Base-by-base conservation (phyloP, 1,140 invertebrate genomes). In the Chironomus tepperi region DNA sequence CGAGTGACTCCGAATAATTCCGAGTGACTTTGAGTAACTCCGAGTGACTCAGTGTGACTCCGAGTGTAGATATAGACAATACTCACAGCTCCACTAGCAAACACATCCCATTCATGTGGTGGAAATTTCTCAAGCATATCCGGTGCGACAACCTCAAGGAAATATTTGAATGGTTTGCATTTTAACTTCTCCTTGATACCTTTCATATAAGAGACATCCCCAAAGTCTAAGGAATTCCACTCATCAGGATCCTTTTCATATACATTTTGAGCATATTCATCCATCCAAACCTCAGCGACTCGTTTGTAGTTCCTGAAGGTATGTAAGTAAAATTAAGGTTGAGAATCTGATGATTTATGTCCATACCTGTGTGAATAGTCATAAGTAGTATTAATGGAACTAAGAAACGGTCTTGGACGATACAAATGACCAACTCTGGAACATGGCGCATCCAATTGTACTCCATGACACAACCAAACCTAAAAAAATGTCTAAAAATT, bases 381-480 rank as follows among this genome's bases (percentile, higher is more conserved):
- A 74, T 70, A 70, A 19, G n/a, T 21, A 9, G 65, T 70, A 19
- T 70, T 15, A 90, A 88, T 1, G 92, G 93, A 83, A 93, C 95
- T 0, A 92, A 91, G 77, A 89, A 95, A 0, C 92, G 92, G 77
- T 93, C 91, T 79, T 88, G 91, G 77, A 89, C 93, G 85, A 83
- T 96, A 96, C 77, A 97, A 95, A 82, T 99, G 97, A 0, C 96
- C 97, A 9, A 99, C 96, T 77, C 95, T 88, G 0, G 96, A 98
- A 80, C 97, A 99, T 2, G 97, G 96, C 12, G 85, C 89, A 84
- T 87, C 97, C 82, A 85, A 89, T 94, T 93, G 94, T 87, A 91
- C 91, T 79, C 98, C 98, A 83, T 86, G 96, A 77, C 91, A 92
- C 80, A 92, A 91, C 93, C 82, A 99, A 99, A 70, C 65, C 19